Percentiles rank a stretch among this genome's conserved stretches.
phyloP scores from a whole-genome alignment of 1,140 invertebrate genomes.

The Drosophila nannoptera region DNA sequence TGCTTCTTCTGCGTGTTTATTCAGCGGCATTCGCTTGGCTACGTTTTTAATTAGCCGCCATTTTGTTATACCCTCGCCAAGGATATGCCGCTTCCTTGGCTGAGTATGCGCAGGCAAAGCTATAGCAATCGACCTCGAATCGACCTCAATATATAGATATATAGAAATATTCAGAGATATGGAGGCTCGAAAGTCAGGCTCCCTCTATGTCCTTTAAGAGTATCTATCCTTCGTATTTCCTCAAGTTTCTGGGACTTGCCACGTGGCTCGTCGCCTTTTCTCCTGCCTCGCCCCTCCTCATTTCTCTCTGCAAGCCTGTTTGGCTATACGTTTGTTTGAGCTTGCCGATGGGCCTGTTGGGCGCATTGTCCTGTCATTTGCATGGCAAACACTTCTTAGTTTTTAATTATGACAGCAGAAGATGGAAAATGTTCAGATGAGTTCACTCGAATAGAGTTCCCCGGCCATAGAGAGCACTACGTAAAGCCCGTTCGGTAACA shows the following conservation, averaged over 20 bases:
- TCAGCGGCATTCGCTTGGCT: constrained; percentile 52
- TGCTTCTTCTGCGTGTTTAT: constrained; percentile 48
- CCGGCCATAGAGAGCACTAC: no score
- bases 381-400: constrained; percentile 70
- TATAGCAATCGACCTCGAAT: no score
- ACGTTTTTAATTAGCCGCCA: constrained; percentile 71
- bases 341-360: constrained; percentile 25
- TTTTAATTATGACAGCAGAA: constrained; percentile 74
- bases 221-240: constrained; percentile 28
- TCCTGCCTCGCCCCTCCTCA: background rate
- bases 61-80: constrained; percentile 27
- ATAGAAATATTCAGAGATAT: no score
- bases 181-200: no score
- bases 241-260: constrained; percentile 6
- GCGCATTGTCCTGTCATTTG: constrained; percentile 77
- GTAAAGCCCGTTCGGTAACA: background rate
- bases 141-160: no score
- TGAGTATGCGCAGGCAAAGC: background rate
- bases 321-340: constrained; percentile 15
- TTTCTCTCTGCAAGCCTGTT: constrained; percentile 21
- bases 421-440: constrained; percentile 69
- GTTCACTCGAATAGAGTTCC: constrained; percentile 66
- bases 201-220: background rate
- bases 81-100: background rate
- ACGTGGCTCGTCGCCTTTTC: no score